A percentile compares a stretch with the other conserved stretches of the same genome.
Evolutionary conservation across 2,113 vertebrate genomes (phyloP).

Genomic region (Craseonycteris thonglongyai): DNA sequence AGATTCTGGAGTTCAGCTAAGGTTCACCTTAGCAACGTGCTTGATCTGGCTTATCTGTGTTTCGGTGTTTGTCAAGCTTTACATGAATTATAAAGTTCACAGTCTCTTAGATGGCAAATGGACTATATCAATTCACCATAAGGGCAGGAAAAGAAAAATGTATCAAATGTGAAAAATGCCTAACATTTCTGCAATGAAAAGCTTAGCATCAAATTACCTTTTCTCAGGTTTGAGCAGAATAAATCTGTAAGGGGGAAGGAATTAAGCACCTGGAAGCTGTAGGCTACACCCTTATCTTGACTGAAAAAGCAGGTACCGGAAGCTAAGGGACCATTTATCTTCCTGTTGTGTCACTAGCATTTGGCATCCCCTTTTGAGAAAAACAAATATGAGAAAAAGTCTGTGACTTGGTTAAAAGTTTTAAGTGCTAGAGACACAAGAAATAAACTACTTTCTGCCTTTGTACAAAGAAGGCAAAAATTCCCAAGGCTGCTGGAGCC

Average conservation of each 20-base stretch:
- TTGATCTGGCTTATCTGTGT: rapidly evolving
- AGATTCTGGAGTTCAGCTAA: not conserved
- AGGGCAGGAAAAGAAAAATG: too few relatives aligned
- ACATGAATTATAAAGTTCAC: not conserved
- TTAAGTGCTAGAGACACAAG: too few relatives aligned
- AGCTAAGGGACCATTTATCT: not conserved
- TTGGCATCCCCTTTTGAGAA: too few relatives aligned
- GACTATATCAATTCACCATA: not conserved
- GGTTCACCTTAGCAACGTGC: not conserved
- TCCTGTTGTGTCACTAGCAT: too few relatives aligned
- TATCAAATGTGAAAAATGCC: not conserved
- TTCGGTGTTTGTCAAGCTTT: not conserved
- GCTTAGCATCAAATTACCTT: not conserved
- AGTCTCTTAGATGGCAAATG: not conserved
- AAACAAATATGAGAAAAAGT: too few relatives aligned
- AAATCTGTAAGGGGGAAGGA: rapidly evolving
- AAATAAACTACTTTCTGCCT: constrained; percentile 35
- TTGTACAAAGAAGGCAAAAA: constrained; percentile 53
- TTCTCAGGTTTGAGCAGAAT: not conserved
- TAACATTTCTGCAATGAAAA: not conserved
- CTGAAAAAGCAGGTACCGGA: not conserved
- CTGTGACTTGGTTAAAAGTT: too few relatives aligned
- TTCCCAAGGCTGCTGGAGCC: not conserved
- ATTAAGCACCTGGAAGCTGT: rapidly evolving
- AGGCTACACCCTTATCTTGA: rapidly evolving